Conservation (phyloP, 2,888 invertebrate genomes). For the Sipha maydis region DNA sequence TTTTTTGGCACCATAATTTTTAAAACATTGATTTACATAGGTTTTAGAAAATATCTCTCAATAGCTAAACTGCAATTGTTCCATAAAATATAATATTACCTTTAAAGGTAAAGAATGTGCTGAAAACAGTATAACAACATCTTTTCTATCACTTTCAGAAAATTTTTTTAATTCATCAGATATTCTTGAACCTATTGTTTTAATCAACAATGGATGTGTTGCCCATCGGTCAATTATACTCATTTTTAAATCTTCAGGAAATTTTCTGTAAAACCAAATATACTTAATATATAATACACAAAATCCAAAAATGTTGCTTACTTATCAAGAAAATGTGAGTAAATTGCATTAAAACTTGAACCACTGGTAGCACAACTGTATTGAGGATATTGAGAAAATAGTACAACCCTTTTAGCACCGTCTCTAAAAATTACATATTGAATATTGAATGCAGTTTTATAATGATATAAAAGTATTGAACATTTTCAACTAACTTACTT, state of each 20-base stretch:
- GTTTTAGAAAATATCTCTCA: too few species aligned
- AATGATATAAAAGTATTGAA: slow-evolving; percentile 38
- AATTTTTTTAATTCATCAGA: slow-evolving; percentile 80
- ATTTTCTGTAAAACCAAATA: slow-evolving; percentile 67
- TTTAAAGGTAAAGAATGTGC: slow-evolving; percentile 94
- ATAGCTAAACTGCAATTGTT: too few species aligned
- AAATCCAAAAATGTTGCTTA: slow-evolving; percentile 66
- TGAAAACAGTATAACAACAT: slow-evolving; percentile 91
- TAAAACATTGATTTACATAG: too few species aligned
- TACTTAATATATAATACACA: slow-evolving; percentile 49
- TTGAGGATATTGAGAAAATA: slow-evolving; percentile 97
- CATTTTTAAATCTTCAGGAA: slow-evolving; percentile 77
- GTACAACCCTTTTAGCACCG: slow-evolving; percentile 80
- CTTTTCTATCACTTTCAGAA: slow-evolving; percentile 75
- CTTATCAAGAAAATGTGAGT: slow-evolving; percentile 79
- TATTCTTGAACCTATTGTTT: slow-evolving; percentile 87
- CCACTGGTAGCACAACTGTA: slow-evolving; percentile 97
- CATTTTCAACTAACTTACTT: slow-evolving; percentile 70
- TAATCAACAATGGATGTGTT: slow-evolving; percentile 81
- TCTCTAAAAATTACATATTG: slow-evolving; percentile 73
- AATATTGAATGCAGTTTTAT: too few species aligned
- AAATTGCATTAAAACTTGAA: slow-evolving; percentile 92
- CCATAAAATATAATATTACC: slow-evolving; percentile 69
- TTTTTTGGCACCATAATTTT: too few species aligned
- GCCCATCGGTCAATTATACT: slow-evolving; percentile 95